Evolutionary conservation across 2,797 vertebrate genomes (phyloP).

Genomic region (Sebastes kiyomatsui): DNA sequence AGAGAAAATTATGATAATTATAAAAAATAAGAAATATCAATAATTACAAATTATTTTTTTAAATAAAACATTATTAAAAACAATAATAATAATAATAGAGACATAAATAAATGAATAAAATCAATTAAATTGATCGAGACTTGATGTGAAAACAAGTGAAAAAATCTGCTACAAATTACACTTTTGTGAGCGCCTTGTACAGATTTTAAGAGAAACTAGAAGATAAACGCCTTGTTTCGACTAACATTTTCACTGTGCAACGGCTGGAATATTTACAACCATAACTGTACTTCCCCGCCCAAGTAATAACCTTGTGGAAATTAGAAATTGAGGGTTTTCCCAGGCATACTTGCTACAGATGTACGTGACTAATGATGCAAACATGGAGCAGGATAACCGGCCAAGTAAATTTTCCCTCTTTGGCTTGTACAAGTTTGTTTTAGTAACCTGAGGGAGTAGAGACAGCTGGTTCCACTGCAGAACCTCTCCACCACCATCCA

Average conservation of each 20-base stretch:
- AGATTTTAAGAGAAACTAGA: not conserved
- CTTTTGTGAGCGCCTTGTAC: not conserved
- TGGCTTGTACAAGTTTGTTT: conserved; percentile 66
- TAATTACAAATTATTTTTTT: no score
- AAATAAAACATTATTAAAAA: no score
- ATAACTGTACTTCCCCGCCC: conserved; percentile 33
- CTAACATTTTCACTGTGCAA: not conserved
- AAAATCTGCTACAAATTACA: not conserved
- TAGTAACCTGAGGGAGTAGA: conserved; percentile 71
- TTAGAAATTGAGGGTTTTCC: conserved; percentile 64
- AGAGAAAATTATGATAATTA: no score
- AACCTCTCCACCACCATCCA: conserved; percentile 33
- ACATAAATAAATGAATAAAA: no score
- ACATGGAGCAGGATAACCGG: conserved; percentile 58
- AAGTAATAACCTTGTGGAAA: conserved; percentile 54
- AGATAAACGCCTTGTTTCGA: not conserved
- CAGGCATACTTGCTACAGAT: conserved; percentile 70
- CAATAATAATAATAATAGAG: no score
- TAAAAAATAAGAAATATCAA: no score
- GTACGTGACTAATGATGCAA: conserved; percentile 76
- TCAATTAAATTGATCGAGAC: not conserved
- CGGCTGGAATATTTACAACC: not conserved
- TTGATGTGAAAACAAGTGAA: not conserved
- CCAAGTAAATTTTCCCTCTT: conserved; percentile 60
- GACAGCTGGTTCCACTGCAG: conserved; percentile 71